Evolutionary conservation across 2,797 vertebrate species (phyloP).

Genomic region (Hylomyscus alleni): DNA sequence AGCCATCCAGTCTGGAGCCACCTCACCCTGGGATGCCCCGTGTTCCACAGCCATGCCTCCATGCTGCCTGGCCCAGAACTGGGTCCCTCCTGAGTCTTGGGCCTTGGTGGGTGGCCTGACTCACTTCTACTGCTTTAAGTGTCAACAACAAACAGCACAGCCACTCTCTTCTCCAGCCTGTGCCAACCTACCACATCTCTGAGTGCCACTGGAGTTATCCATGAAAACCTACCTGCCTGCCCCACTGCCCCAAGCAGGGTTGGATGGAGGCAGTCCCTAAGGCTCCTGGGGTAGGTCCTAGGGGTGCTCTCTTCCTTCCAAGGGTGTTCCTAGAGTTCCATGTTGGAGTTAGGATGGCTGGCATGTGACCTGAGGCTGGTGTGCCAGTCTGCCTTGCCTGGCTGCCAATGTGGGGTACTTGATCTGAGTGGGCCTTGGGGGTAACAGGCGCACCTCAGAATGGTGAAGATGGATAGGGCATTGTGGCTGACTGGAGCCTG

Average conservation of each 20-base stretch:
- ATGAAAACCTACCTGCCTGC: background rate
- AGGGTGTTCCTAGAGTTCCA: background rate
- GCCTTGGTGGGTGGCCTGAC: background rate
- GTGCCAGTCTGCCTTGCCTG: background rate
- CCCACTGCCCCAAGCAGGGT: background rate
- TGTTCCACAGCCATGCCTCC: background rate
- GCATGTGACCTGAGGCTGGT: background rate
- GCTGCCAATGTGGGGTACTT: background rate
- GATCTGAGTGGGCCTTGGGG: background rate
- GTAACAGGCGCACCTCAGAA: background rate
- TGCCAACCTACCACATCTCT: background rate
- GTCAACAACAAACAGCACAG: background rate
- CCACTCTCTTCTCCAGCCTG: background rate
- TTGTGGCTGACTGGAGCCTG: background rate
- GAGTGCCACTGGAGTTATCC: background rate
- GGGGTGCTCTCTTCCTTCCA: background rate
- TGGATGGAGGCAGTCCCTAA: background rate
- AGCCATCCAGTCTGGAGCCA: constrained; percentile 1
- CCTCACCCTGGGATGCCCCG: constrained; percentile 46
- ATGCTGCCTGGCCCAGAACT: background rate
- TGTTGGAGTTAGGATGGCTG: background rate
- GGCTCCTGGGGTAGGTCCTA: fast-evolving
- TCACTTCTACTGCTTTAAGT: background rate
- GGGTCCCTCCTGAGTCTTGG: background rate
- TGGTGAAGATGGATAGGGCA: too few species aligned